A percentile compares a stretch with the other conserved stretches of the same genome.
Conservation (phyloP, 2,113 vertebrate species). For the Istiophorus platypterus region DNA sequence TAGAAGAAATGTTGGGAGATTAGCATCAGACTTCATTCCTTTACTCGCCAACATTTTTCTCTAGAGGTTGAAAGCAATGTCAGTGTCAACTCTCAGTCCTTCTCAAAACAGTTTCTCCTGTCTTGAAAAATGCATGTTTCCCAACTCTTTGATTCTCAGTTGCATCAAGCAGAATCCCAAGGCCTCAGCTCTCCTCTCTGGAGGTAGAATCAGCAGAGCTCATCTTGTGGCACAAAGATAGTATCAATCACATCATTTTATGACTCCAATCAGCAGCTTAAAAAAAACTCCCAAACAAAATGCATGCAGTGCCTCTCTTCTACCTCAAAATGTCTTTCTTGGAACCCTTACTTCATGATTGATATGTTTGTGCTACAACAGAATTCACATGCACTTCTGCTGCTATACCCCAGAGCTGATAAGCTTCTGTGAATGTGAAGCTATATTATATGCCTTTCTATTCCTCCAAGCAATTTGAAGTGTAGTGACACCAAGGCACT, state of each 20-base stretch:
- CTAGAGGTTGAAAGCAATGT: too few species aligned
- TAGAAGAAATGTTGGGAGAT: too few species aligned
- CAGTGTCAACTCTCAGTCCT: not conserved
- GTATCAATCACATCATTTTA: not conserved
- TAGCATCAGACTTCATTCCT: too few species aligned
- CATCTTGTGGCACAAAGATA: not conserved
- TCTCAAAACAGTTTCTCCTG: slow-evolving; percentile 23
- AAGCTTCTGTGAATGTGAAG: slow-evolving; percentile 28
- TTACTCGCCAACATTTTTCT: too few species aligned
- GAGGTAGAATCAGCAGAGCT: slow-evolving; percentile 1
- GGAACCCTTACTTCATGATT: slow-evolving; percentile 22
- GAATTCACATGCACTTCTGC: slow-evolving; percentile 18
- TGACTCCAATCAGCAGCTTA: not conserved
- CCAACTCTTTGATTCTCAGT: slow-evolving; percentile 47
- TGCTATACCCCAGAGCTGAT: slow-evolving; percentile 22
- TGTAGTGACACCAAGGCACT: slow-evolving; percentile 18
- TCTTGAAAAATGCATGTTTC: slow-evolving; percentile 41
- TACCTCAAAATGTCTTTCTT: slow-evolving; percentile 4
- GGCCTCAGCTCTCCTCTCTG: slow-evolving; percentile 22
- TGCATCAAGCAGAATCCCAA: slow-evolving; percentile 23
- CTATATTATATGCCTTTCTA: slow-evolving; percentile 30
- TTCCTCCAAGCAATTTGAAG: slow-evolving; percentile 19
- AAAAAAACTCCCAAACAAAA: not conserved
- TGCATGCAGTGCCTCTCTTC: not conserved
- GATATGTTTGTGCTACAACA: slow-evolving; percentile 17